phyloP scores from a whole-genome alignment of 2,888 invertebrate genomes.

The Seira ritae region DNA sequence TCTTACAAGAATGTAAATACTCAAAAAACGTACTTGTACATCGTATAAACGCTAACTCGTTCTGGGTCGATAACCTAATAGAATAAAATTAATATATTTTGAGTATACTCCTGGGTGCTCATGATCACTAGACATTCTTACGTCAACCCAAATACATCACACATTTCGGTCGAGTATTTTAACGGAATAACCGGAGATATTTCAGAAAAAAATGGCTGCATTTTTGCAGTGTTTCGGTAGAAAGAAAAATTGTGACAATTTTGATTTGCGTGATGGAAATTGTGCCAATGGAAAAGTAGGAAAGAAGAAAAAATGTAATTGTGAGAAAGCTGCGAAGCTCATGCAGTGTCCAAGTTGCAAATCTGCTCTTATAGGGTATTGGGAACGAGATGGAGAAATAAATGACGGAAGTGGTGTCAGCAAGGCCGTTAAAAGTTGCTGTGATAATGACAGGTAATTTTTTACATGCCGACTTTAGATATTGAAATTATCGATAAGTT shows the following conservation, averaged over 20 bases:
- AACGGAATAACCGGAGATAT: not conserved
- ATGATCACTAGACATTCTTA: not conserved
- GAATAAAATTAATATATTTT: not conserved
- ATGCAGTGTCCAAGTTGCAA: constrained; percentile 37
- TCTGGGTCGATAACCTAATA: constrained; percentile 31
- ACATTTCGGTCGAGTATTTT: not conserved
- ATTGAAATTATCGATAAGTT: not conserved
- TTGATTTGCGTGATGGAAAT: not conserved
- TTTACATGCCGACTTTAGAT: too few species aligned
- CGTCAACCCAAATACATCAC: not conserved
- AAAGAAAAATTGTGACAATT: constrained; percentile 2
- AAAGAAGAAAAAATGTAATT: constrained; percentile 5
- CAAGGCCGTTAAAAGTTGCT: too few species aligned
- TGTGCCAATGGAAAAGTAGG: not conserved
- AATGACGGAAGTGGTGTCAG: too few species aligned
- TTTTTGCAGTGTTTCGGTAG: constrained; percentile 43
- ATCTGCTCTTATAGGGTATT: constrained; percentile 21
- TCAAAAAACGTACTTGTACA: not conserved
- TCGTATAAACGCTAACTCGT: not conserved
- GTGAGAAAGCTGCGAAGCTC: not conserved
- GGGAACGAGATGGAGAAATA: not conserved
- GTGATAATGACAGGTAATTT: too few species aligned
- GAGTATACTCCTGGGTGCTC: not conserved
- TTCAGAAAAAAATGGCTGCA: constrained; percentile 41
- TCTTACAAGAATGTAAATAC: constrained; percentile 6